Percentiles rank a stretch among this genome's conserved stretches.
These are phyloP conservation scores for Hemitrygon akajei DNA, from an alignment of 2,797 vertebrate genomes.

Conservation along the genomic window DNA sequence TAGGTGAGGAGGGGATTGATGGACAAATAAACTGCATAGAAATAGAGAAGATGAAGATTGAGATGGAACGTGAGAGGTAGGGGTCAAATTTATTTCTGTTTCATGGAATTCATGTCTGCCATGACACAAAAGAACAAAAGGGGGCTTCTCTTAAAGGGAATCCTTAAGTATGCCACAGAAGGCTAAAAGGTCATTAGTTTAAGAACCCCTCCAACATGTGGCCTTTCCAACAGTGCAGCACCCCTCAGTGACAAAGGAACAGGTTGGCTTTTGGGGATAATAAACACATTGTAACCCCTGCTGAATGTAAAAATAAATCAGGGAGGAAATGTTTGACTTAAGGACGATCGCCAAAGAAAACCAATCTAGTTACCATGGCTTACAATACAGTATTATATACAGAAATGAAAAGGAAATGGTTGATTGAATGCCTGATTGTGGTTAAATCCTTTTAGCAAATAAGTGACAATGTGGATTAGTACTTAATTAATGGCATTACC, in stretches of 20 bases:
- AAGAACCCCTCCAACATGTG: neutral
- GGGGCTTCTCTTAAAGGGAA: neutral
- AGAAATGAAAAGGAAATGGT: neutral
- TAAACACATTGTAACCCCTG: neutral
- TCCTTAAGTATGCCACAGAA: neutral
- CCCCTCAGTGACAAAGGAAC: no score
- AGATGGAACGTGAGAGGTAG: no score
- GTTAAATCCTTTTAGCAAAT: constrained; percentile 16
- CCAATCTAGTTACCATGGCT: neutral
- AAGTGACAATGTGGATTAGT: neutral
- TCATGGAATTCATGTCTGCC: neutral
- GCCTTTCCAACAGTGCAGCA: neutral
- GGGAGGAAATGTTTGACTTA: neutral
- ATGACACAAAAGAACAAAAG: neutral
- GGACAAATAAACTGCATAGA: no score
- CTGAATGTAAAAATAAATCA: neutral
- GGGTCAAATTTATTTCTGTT: neutral
- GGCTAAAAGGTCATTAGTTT: neutral
- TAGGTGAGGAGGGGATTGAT: no score
- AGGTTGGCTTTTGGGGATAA: neutral
- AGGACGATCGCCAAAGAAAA: neutral
- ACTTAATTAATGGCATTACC: neutral
- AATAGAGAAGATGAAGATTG: no score
- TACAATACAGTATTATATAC: neutral
- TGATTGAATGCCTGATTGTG: neutral